These are phyloP conservation scores for Meloe dianella DNA, from an alignment of 2,888 invertebrate species.

Conservation along the genomic window DNA sequence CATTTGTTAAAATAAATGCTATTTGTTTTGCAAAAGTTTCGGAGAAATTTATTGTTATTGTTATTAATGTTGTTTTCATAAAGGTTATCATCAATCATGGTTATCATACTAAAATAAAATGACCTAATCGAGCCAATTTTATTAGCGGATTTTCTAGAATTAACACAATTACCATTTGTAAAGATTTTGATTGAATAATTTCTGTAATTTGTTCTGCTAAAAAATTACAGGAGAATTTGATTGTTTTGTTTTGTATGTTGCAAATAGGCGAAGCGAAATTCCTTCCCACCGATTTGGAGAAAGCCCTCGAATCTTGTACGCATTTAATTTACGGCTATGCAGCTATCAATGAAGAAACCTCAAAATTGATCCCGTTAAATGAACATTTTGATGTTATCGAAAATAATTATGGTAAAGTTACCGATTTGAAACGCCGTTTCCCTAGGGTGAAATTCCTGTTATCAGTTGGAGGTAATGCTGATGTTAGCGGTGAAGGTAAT, in stretches of 20 bases:
- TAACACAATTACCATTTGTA: slow-evolving; percentile 9
- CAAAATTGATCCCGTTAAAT: slow-evolving; percentile 74
- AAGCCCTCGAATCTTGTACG: slow-evolving; percentile 79
- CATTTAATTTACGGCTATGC: slow-evolving; percentile 83
- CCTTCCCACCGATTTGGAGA: slow-evolving; percentile 72
- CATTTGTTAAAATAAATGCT: not conserved
- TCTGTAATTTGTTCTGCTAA: too few relatives aligned
- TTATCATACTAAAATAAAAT: not conserved
- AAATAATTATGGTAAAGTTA: slow-evolving; percentile 74
- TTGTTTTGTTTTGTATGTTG: not conserved
- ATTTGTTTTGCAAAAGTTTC: not conserved
- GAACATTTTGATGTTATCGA: slow-evolving; percentile 78
- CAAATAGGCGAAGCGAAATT: slow-evolving; percentile 67
- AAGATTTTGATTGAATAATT: slow-evolving; percentile 19
- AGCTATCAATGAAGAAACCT: slow-evolving; percentile 74
- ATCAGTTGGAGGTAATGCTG: slow-evolving; percentile 79
- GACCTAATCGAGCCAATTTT: not conserved
- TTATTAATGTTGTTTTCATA: too few relatives aligned
- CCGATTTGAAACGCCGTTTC: slow-evolving; percentile 71
- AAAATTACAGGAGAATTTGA: not conserved
- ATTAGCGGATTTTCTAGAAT: slow-evolving; percentile 8
- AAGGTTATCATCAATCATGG: not conserved
- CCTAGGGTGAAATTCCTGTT: slow-evolving; percentile 76
- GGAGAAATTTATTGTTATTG: slow-evolving; percentile 1
- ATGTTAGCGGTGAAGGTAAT: slow-evolving; percentile 61